Evolutionary conservation across 1,140 invertebrate species (phyloP), one percentile per base, ranked within the genome.

Genomic region (Lucilia cuprina): DNA sequence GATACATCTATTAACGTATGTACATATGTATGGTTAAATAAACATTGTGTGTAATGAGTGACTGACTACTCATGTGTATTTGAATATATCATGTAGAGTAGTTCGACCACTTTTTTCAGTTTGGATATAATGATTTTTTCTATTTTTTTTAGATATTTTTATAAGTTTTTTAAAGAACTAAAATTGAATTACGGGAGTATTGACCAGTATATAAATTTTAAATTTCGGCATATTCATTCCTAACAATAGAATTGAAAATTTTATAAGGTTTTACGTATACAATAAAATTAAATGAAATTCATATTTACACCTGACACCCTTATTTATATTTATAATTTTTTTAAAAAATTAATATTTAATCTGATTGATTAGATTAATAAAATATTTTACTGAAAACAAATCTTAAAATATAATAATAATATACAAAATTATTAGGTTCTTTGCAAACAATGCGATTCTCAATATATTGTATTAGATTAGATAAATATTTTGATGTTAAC

Each of bases 181-280:
- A 65, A 65, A 82, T 35, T 65, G 50, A 90, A 88, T 90, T 90
- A 89, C 86, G 89, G 89, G 89, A 90, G 89, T 90, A 90, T 90
- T 90, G 89, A 90, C 89, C 87, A 80, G 25, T 90, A 87, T 87
- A 86, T 88, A 89, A 88, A 87, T 89, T 89, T 86, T 50, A 10
- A 19, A 89, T 89, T 90, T 89, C 88, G 87, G 89, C 88, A 90
- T 88, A 89, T 90, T 90, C 89, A 89, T 85, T 87, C 86, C 86
- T 60, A 85, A 89, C 88, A 90, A 89, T 87, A 87, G 88, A 85
- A 84, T 77, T 74, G 19, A 74, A 74, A 7, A 74, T 25, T 21
- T 74, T 19, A 74, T 25, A n/a, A 21, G 25, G 25, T 74, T 8
- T 10, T 55, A 55, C 50, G 50, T n/a, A n/a, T 5, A 55, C 17